Percentiles rank a stretch among this genome's conserved stretches.
These are phyloP conservation scores for Xyrauchen texanus DNA, from an alignment of 2,113 vertebrate genomes.

Conservation along the genomic window DNA sequence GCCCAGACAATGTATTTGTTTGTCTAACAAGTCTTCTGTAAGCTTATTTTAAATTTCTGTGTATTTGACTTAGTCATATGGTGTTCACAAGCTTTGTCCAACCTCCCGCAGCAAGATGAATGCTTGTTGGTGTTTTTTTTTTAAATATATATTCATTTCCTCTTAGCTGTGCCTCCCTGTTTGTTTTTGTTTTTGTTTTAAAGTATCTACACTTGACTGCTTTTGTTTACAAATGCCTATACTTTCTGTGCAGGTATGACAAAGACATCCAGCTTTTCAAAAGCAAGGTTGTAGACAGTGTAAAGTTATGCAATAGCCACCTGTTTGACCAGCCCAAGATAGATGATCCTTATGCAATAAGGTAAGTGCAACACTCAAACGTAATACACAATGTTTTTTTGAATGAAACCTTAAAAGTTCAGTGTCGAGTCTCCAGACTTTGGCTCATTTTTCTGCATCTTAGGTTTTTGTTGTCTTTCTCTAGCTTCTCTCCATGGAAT, in stretches of 20 bases:
- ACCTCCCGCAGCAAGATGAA: background rate
- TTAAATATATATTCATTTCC: no score
- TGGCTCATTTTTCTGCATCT: background rate
- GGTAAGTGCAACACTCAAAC: conserved; percentile 68
- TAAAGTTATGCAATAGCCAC: conserved; percentile 93
- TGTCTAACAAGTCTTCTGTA: no score
- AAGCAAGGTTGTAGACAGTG: conserved; percentile 94
- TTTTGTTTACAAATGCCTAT: background rate
- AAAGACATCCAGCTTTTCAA: conserved; percentile 96
- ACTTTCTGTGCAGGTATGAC: conserved; percentile 80
- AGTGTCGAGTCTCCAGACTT: background rate
- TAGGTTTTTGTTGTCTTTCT: conserved; percentile 21
- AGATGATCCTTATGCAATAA: conserved; percentile 96
- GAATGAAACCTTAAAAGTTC: background rate
- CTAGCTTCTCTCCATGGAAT: conserved; percentile 97
- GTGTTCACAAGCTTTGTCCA: background rate
- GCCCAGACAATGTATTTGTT: no score
- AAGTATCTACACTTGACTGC: background rate
- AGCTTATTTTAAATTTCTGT: background rate
- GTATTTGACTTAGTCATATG: background rate
- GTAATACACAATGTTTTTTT: no score
- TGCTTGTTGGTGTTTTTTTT: no score
- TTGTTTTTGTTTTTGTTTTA: no score
- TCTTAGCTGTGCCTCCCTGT: no score
- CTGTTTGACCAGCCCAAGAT: conserved; percentile 96